Conservation (phyloP, 64 coral and sea anemone genomes). For the Dendronephthya gigantea region DNA sequence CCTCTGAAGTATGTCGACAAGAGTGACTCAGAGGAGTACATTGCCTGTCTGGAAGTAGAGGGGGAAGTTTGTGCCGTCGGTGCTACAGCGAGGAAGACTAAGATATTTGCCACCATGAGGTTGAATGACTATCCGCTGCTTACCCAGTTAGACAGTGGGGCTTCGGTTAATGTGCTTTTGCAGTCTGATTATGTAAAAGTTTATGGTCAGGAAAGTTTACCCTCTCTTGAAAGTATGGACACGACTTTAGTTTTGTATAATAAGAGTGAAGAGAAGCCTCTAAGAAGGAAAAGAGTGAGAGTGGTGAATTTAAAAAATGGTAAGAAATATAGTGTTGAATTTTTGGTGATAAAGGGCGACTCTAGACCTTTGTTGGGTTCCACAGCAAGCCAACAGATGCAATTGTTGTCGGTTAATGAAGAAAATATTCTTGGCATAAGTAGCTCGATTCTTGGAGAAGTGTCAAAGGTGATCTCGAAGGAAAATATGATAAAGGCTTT, state of each 20-base stretch:
- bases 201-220: not conserved
- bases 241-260: conserved; percentile 22
- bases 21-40: not conserved
- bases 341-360: conserved; percentile 31
- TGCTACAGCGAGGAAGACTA: not conserved
- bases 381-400: conserved; percentile 37
- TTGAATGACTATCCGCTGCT: not conserved
- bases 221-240: not conserved
- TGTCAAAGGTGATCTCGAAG: not conserved
- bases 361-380: conserved; percentile 23
- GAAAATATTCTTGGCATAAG: conserved; percentile 30
- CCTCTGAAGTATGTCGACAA: not conserved
- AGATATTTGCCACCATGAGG: not conserved
- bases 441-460: not conserved
- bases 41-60: not conserved
- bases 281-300: conserved; percentile 40
- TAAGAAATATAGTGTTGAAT: conserved; percentile 48
- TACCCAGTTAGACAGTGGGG: conserved; percentile 40
- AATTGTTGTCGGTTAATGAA: conserved; percentile 11
- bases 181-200: conserved; percentile 3
- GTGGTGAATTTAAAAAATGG: conserved; percentile 42
- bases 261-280: conserved; percentile 26
- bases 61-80: not conserved
- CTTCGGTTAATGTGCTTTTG: conserved; percentile 36
- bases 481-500: not conserved